Evolutionary conservation across 2,797 vertebrate species (phyloP).

Genomic region (Rhinatrema bivittatum): DNA sequence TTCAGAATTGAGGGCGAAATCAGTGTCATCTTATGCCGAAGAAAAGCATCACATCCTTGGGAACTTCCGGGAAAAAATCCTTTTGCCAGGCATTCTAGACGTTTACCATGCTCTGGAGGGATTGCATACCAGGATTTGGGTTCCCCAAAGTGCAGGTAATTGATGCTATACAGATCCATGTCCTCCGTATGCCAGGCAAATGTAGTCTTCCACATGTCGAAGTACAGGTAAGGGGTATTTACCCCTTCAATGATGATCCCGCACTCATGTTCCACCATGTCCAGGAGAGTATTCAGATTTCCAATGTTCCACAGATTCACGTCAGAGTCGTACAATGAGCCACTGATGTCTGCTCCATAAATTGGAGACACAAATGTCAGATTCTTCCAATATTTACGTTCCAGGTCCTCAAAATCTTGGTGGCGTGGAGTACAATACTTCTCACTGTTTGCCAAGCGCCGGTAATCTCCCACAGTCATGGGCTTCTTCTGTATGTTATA

Average conservation of each 20-base stretch:
- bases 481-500: constrained; percentile 76
- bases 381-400: constrained; percentile 98
- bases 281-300: no score
- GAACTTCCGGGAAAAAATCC: constrained; percentile 95
- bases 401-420: constrained; percentile 93
- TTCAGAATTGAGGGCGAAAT: constrained; percentile 94
- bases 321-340: no score
- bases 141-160: constrained; percentile 94
- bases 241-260: constrained; percentile 97
- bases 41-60: constrained; percentile 93
- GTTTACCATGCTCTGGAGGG: no score
- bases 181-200: constrained; percentile 98
- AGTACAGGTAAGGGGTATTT: constrained; percentile 96
- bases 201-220: constrained; percentile 98
- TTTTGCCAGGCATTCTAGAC: no score
- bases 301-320: no score
- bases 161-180: no score
- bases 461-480: constrained; percentile 67
- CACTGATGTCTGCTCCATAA: constrained; percentile 93
- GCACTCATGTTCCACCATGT: constrained; percentile 98
- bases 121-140: constrained; percentile 88
- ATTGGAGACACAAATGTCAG: constrained; percentile 93
- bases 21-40: constrained; percentile 97
- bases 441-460: constrained; percentile 64
- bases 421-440: constrained; percentile 80